Evolutionary conservation across 2,113 vertebrate genomes (phyloP), one percentile per base, ranked within the genome.

Genomic region (Ageneiosus marmoratus): DNA sequence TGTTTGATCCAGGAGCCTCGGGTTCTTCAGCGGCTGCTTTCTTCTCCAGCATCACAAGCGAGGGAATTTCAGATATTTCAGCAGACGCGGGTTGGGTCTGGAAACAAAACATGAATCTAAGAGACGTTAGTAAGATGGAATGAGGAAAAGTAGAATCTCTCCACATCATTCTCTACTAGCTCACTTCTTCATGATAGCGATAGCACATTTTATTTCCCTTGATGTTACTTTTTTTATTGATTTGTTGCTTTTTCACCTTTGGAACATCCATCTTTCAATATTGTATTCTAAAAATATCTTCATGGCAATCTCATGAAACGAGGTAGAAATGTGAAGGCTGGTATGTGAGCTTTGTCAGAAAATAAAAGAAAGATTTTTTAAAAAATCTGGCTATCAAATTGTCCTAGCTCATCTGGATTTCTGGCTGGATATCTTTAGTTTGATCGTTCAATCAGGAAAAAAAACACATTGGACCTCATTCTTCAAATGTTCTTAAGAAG

Each of bases 21-120:
- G 60, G 27, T 41, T 69, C 27, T 65, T 34, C 44, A 2, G 22
- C 1, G 29, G 34, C 20, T 44, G 65, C 65, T 27, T 56, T 80
- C 34, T 55, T 44, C 24, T 70, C 63, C n/a, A 11, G 8, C 20
- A 24, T 46, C 29, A 55, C 79, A 4, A n/a, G 32, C 1, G n/a
- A 73, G 69, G n/a, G 44, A 48, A 48, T 73, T 73, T 50, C 44
- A 48, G 69, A 27, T 48, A 27, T 73, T 27, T 73, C 69, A 72
- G 41, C 41, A 72, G 69, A 48, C 1, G 46, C 24, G 22, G 34
- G 65, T 69, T 34, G 37, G 65, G 41, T n/a, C 41, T 46, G 41
- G 69, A 67, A 37, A 67, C 9, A 18, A 22, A 67, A 22, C 63
- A 4, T 1, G 32, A 67, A 16, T 32, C 32, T 1, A 32, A 32